Percentiles rank a stretch among this genome's conserved stretches.
phyloP scores from a whole-genome alignment of 1,140 invertebrate genomes.

The Euglossa dilemma region DNA sequence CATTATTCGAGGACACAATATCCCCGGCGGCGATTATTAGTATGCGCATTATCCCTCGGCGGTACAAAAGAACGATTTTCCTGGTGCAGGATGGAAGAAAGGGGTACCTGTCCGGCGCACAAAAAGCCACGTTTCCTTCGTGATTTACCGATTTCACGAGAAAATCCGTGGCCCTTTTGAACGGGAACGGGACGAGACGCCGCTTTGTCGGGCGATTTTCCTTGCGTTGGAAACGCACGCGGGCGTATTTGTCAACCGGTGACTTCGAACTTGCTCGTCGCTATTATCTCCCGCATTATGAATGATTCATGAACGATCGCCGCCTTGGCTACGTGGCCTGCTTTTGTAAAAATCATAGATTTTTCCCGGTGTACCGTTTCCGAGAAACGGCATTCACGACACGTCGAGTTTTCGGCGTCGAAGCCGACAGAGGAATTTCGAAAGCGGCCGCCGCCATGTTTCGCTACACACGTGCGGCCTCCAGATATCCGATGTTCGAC shows the following conservation, averaged over 20 bases:
- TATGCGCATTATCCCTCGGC: neutral
- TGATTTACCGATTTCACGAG: constrained; percentile 23
- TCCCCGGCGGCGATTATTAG: neutral
- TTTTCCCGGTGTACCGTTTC: constrained; percentile 42
- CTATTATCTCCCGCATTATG: constrained; percentile 72
- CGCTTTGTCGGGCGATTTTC: constrained; percentile 22
- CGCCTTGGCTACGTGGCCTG: constrained; percentile 58
- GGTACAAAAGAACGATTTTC: neutral
- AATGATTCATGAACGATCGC: constrained; percentile 71
- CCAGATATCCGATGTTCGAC: neutral
- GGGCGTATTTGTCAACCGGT: constrained; percentile 62
- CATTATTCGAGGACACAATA: neutral
- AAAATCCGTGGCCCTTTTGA: constrained; percentile 3
- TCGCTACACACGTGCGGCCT: neutral
- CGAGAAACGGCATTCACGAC: constrained; percentile 40
- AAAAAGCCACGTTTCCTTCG: neutral
- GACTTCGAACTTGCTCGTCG: constrained; percentile 49
- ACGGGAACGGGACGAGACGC: neutral
- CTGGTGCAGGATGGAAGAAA: neutral
- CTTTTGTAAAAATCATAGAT: constrained; percentile 61
- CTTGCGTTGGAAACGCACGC: constrained; percentile 21
- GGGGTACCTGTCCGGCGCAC: neutral
- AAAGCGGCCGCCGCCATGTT: neutral
- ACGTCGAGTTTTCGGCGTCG: neutral
- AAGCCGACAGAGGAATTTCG: neutral